A percentile compares a stretch with the other conserved stretches of the same genome.
Conservation (phyloP, 2,888 invertebrate species). For the Hyles lineata region DNA sequence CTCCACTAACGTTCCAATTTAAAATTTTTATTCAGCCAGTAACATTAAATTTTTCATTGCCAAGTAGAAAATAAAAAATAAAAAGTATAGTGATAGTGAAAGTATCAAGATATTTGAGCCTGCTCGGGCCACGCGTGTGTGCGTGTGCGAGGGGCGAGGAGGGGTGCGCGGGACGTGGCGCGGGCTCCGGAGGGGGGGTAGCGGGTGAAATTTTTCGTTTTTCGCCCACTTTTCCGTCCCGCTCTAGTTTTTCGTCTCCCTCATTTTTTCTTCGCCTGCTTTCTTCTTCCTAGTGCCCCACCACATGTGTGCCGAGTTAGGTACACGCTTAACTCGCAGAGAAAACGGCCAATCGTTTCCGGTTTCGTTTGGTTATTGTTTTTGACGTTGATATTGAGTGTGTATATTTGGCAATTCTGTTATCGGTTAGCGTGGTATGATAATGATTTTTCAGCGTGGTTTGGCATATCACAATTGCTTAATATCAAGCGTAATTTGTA, state of each 20-base stretch:
- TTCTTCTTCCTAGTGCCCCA: conserved; percentile 84
- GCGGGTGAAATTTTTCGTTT: conserved; percentile 84
- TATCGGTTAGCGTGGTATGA: not conserved
- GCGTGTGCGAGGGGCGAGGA: conserved; percentile 71
- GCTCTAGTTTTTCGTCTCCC: conserved; percentile 85
- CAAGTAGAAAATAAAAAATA: not conserved
- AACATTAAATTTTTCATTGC: conserved; percentile 30
- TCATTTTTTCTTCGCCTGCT: conserved; percentile 84
- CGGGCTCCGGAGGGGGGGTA: conserved; percentile 55
- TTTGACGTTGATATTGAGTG: conserved; percentile 9
- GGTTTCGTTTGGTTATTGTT: conserved; percentile 52
- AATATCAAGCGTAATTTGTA: not conserved
- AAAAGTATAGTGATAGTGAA: conserved; percentile 54
- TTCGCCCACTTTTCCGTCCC: conserved; percentile 85
- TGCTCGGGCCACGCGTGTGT: conserved; percentile 67
- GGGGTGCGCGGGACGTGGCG: conserved; percentile 53
- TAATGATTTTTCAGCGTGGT: not conserved
- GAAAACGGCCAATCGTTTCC: conserved; percentile 58
- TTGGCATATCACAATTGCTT: not conserved
- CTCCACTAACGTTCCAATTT: not conserved
- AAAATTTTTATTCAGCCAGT: not conserved
- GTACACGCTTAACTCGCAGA: conserved; percentile 57
- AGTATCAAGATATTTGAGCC: conserved; percentile 61
- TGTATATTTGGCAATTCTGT: not conserved
- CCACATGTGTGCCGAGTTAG: conserved; percentile 81